Conservation (phyloP, 2,113 vertebrate genomes). For the Callionymus lyra region DNA sequence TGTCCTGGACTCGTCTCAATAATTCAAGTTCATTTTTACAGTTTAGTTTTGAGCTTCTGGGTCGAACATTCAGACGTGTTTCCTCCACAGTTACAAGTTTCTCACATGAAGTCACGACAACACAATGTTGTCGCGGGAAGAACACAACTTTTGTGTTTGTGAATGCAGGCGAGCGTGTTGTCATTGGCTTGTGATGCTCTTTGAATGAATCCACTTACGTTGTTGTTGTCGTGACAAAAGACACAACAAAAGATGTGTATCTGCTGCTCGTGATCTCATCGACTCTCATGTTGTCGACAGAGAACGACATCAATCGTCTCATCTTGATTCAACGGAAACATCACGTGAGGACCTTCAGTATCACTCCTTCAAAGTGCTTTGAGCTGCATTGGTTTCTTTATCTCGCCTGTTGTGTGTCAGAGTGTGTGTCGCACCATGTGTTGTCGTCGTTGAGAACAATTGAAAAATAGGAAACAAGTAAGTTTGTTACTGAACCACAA, state of each 20-base stretch:
- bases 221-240: slow-evolving; percentile 37
- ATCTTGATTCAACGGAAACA: no score
- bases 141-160: neutral
- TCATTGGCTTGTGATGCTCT: neutral
- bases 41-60: no score
- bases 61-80: no score
- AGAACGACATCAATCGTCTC: no score
- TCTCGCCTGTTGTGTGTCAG: no score
- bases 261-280: slow-evolving; percentile 18
- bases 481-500: slow-evolving; percentile 3
- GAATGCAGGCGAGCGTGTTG: neutral
- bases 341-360: slow-evolving; percentile 9
- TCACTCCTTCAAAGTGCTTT: neutral
- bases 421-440: no score
- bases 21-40: no score
- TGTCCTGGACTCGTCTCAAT: no score
- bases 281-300: no score
- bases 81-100: slow-evolving; percentile 3
- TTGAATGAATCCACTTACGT: slow-evolving; percentile 12
- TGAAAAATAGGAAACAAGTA: neutral
- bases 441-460: neutral
- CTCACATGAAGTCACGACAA: slow-evolving; percentile 20
- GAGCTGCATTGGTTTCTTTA: neutral
- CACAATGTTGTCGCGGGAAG: neutral
- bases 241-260: slow-evolving; percentile 39